Base-by-base conservation (phyloP, 37 sponge, comb jelly and placozoan genomes). In the Hexactinellida sp. region DNA sequence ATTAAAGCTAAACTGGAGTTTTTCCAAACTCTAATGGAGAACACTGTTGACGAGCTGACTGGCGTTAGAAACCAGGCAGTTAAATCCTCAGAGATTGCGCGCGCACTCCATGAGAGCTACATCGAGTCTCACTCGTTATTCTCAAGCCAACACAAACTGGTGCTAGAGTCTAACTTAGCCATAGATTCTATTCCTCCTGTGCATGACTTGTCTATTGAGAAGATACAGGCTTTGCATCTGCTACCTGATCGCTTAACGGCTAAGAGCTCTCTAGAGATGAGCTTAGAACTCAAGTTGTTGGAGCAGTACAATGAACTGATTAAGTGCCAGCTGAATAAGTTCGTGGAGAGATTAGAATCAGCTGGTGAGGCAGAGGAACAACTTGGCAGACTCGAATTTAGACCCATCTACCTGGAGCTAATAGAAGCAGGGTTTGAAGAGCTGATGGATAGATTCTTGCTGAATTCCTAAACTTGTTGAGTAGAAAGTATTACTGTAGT, bases 381-480 rank as follows among this genome's bases (percentile, higher is more conserved):
- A n/a, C 76, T 63, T 10, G 76, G 5, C 25, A 28, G 30, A n/a
- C 13, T 25, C 34, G 76, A 63, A n/a, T 23, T 63, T 10, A 63
- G 76, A 63, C 76, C 76, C 13, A 23, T 63, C 25, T 63, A 63
- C 34, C 30, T 63, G 25, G 76, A 63, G 76, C 30, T 63, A 7
- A 63, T 63, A 7, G 76, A 28, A 63, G 76, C 76, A 7, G 76
- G 28, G 34, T 63, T 32, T n/a, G 76, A 63, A 28, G 76, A 63
- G 30, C 34, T 63, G 34, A 63, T 63, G 34, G 76, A 63, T 63
- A 63, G 76, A 63, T 63, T 63, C 76, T 63, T 63, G 76, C 76
- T 25, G 13, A 63, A 63, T 28, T 63, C n/a, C n/a, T n/a, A n/a
- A n/a, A n/a, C n/a, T n/a, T n/a, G n/a, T n/a, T n/a, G n/a, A n/a